Evolutionary conservation across 2,797 vertebrate species (phyloP).

Genomic region (Chaunax sp.): DNA sequence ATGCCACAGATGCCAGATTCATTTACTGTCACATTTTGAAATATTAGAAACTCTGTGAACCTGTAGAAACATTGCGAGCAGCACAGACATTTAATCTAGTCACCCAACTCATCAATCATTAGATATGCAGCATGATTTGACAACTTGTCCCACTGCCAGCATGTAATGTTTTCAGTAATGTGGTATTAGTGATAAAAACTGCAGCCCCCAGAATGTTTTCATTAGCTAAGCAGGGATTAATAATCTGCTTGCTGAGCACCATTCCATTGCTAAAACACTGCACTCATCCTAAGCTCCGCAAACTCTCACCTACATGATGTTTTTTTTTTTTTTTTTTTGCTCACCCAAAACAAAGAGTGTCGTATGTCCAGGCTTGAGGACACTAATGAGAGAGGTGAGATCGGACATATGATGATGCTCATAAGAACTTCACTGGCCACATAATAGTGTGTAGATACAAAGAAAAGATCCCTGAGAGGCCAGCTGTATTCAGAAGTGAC

Average conservation of each 20-base stretch:
- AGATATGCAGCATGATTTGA: conserved; percentile 31
- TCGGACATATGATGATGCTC: too few species aligned
- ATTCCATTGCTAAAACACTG: conserved; percentile 14
- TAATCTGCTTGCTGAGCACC: conserved; percentile 17
- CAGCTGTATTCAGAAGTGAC: conserved; percentile 1
- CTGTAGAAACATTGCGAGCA: background rate
- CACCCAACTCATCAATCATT: conserved; percentile 33
- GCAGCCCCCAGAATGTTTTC: conserved; percentile 33
- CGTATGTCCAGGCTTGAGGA: background rate
- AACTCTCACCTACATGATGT: too few species aligned
- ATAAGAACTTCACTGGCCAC: conserved; percentile 22
- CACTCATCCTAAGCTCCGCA: too few species aligned
- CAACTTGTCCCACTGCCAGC: conserved; percentile 34
- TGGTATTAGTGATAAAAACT: conserved; percentile 39
- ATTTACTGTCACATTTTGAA: conserved; percentile 31
- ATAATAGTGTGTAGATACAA: conserved; percentile 19
- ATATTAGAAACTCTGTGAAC: conserved; percentile 17
- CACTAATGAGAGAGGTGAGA: too few species aligned
- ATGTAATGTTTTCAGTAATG: conserved; percentile 48
- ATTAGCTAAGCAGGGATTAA: conserved; percentile 44
- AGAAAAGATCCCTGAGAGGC: conserved; percentile 16
- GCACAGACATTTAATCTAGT: background rate
- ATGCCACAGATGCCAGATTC: conserved; percentile 28
- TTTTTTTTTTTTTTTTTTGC: too few species aligned
- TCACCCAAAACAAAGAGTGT: background rate